Percentiles rank a stretch among this genome's conserved stretches.
phyloP scores from a whole-genome alignment of 35 echinoderm and acorn worm genomes.

The Acanthaster planci region DNA sequence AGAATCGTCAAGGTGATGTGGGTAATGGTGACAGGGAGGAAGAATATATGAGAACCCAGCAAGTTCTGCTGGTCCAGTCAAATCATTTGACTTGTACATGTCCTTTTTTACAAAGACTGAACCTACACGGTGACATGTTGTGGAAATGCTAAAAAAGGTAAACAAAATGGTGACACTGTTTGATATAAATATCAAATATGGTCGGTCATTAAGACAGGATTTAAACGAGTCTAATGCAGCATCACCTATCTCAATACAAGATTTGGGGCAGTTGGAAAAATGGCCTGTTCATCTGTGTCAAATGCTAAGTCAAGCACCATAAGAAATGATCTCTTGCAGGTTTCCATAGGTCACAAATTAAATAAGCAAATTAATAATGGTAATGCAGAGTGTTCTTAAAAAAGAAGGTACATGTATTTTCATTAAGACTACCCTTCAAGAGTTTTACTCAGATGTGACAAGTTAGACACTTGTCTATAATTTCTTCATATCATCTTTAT shows the following conservation, averaged over 20 bases:
- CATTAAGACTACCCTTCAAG: neutral
- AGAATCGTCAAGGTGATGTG: conserved; percentile 26
- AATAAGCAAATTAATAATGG: neutral
- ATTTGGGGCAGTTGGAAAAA: neutral
- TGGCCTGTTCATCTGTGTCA: neutral
- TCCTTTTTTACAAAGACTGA: conserved; percentile 38
- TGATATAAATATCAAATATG: no score
- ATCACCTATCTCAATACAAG: neutral
- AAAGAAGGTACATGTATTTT: neutral
- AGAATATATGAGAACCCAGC: conserved; percentile 38
- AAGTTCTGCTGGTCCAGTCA: conserved; percentile 34
- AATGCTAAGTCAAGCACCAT: neutral
- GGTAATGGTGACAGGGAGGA: conserved; percentile 48
- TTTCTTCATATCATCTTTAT: neutral
- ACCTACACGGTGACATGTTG: conserved; percentile 13
- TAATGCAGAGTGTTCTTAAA: neutral
- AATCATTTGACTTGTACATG: conserved; percentile 10
- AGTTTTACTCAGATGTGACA: neutral
- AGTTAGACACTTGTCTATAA: neutral
- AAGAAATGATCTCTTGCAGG: neutral
- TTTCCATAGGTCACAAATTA: neutral
- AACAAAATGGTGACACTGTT: no score
- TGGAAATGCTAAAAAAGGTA: conserved; percentile 52
- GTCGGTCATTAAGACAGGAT: neutral
- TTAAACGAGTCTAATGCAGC: neutral